Evolutionary conservation across 2,797 vertebrate species (phyloP).

Genomic region (Arrhamphus sclerolepis): DNA sequence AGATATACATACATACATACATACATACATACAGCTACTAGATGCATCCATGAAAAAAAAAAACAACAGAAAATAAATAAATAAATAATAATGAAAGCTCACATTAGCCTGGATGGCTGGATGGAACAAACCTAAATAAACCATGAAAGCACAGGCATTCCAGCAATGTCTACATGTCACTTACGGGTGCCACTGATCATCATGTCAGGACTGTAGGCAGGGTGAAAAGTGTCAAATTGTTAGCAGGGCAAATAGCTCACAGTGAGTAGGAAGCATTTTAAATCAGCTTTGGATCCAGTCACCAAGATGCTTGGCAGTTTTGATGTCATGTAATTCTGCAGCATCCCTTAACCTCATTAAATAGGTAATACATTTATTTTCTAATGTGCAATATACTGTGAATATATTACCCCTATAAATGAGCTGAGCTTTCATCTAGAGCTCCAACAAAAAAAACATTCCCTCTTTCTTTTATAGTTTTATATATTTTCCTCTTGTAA

Average conservation of each 20-base stretch:
- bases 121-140: conserved; percentile 11
- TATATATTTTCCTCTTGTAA: no score
- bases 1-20: no score
- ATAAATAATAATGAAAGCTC: conserved; percentile 3
- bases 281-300: conserved; percentile 36
- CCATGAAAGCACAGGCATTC: conserved; percentile 10
- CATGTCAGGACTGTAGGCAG: conserved; percentile 34
- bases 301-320: conserved; percentile 11
- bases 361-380: no score
- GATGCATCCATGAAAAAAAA: no score
- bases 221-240: conserved; percentile 7
- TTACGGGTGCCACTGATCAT: conserved; percentile 48
- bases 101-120: conserved; percentile 1
- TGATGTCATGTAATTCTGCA: neutral
- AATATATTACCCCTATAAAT: no score
- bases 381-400: no score
- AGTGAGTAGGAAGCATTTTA: conserved; percentile 31
- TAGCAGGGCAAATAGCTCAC: conserved; percentile 17
- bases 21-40: no score
- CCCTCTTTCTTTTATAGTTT: no score
- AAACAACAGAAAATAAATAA: neutral
- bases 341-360: no score
- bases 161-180: conserved; percentile 33
- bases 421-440: no score
- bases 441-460: no score